Evolutionary conservation across 2,888 invertebrate genomes (phyloP).

Genomic region (Monoplex corrugatus): DNA sequence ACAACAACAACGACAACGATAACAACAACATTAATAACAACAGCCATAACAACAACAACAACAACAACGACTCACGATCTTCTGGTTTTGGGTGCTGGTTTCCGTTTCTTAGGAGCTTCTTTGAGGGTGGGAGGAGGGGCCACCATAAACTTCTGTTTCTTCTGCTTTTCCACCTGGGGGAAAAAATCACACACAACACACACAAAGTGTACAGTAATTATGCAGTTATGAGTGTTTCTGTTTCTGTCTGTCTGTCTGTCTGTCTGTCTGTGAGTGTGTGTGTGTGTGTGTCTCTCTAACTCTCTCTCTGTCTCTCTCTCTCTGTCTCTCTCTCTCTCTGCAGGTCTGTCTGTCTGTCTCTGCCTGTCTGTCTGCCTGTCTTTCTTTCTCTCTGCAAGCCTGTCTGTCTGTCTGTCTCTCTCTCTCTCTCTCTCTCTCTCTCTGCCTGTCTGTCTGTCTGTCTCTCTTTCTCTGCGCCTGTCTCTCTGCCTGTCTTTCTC

Average conservation of each 20-base stretch:
- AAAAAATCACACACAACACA: background rate
- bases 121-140: constrained; percentile 48
- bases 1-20: constrained; percentile 47
- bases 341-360: background rate
- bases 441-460: too few relatives aligned
- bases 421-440: too few relatives aligned
- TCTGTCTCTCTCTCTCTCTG: constrained; percentile 12
- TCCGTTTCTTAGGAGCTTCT: constrained; percentile 56
- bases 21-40: background rate
- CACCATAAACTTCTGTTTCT: constrained; percentile 58
- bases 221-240: background rate
- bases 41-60: background rate
- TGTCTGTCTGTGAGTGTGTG: background rate
- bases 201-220: background rate
- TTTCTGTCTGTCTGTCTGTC: constrained; percentile 23
- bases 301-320: constrained; percentile 27
- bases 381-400: background rate
- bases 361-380: constrained; percentile 5
- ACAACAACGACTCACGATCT: constrained; percentile 55
- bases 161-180: constrained; percentile 54
- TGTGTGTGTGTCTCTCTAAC: background rate
- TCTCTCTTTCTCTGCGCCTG: too few relatives aligned
- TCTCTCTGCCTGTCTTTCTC: too few relatives aligned
- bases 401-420: background rate
- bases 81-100: constrained; percentile 58